Evolutionary conservation across 1,140 invertebrate genomes (phyloP), one percentile per base, ranked within the genome.

Genomic region (Penaeus japonicus): DNA sequence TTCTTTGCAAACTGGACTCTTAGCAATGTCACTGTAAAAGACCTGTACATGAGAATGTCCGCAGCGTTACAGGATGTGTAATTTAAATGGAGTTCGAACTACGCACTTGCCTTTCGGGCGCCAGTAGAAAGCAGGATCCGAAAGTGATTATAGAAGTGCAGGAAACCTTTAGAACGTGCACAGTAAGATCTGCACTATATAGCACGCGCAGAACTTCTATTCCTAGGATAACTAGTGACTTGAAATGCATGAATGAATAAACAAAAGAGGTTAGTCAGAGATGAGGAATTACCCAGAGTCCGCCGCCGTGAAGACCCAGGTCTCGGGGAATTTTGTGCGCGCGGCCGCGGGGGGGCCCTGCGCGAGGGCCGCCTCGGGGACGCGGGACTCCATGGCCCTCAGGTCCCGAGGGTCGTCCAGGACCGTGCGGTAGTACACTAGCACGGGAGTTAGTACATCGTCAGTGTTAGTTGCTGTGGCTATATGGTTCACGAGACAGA

Each of bases 291-390:
- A 89, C 89, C 89, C 89, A 24, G 89, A 86, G 84, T 89, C 84
- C 15, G 30, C 54, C 20, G 27, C 24, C 59, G 78, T 78, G 84
- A 89, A 95, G 92, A 95, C 92, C 94, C 94, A 95, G 87, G 94
- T 95, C 93, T 95, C 94, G 86, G 94, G 93, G 91, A 95, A 95
- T 92, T 94, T 93, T 92, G 93, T 94, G 75, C 89, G 78, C 18
- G 84, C 47, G 39, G 78, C 84, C 17, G 77, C 54, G 18, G 47
- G 62, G 10, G 84, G 70, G 12, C 75, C 65, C 22, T 79, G 83
- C 54, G 27, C 65, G 62, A 78, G 30, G 24, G 89, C 70, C 2
- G 87, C 86, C 18, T 30, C 55, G 22, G 57, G 59, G 10, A 86
- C 53, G 4, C 62, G 65, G 20, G 89, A 81, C 54, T 85, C 84